Base-by-base conservation (phyloP, 2,888 invertebrate species). In the Periphyllus acericola region DNA sequence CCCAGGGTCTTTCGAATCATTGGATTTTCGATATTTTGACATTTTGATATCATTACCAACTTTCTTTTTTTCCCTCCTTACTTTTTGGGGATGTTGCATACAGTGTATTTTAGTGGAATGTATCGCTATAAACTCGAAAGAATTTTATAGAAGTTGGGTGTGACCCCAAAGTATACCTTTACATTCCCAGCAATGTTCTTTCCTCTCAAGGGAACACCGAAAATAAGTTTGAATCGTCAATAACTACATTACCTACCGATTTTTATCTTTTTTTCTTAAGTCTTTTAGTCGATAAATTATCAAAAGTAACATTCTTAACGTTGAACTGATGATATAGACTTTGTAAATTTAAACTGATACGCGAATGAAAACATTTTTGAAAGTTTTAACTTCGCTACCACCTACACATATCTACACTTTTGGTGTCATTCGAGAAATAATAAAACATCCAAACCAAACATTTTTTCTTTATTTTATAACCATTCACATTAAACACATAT, bases 181-280 rank as follows among this genome's bases (percentile, higher is more conserved):
- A 74, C 83, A 32, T 17, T 60, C 60, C 40, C 75, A 25, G 83
- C 40, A 76, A 84, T 75, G 46, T 40, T 66, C 66, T 60, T 75
- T 83, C 29, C 36, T 60, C 74, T 40, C 83, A 29, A 60, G 75
- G 40, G 83, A 75, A 3, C 40, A 84, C 25, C 40, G 25, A 84
- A 60, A 84, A 76, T 84, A 84, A 84, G 66, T 84, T 84, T 84
- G 83, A 76, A 84, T 66, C 75, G 75, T 76, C 83, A 84, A 84
- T 84, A 84, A 75, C 75, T 84, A 84, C 75, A 76, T 75, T 84
- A 84, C 83, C 17, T 84, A 84, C 83, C 17, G 40, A 40, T 40
- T 76, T 75, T n/a, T n/a, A n/a, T n/a, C n/a, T n/a, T n/a, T 75
- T 68, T 80, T 82, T 29, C 19, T 74, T 40, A 5, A 55, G 74